phyloP scores from a whole-genome alignment of 2,888 invertebrate genomes.

The Eristalis intricaria region DNA sequence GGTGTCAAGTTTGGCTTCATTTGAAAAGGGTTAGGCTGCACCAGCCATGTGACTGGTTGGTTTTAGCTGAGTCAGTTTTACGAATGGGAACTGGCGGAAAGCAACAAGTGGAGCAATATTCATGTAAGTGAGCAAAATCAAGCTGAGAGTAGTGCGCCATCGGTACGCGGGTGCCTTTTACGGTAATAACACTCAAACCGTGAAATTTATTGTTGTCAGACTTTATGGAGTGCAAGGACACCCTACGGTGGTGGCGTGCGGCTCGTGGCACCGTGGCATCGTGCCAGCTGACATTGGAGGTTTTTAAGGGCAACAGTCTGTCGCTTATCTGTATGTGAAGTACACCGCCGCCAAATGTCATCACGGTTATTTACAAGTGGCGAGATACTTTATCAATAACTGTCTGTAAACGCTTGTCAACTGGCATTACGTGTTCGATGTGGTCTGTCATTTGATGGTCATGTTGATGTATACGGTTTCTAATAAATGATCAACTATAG shows the following conservation, averaged over 20 bases:
- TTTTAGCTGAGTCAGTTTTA: conserved; percentile 17
- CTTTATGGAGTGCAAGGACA: conserved; percentile 37
- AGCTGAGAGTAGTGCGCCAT: background rate
- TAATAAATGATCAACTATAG: conserved; percentile 10
- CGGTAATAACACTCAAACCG: conserved; percentile 22
- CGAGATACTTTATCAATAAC: conserved; percentile 7
- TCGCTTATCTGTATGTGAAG: conserved; percentile 14
- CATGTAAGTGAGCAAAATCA: conserved; percentile 18
- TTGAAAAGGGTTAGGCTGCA: conserved; percentile 35
- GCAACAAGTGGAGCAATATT: conserved; percentile 43
- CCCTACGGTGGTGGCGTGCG: background rate
- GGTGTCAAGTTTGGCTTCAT: conserved; percentile 45
- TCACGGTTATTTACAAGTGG: conserved; percentile 25
- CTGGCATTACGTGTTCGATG: background rate
- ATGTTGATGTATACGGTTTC: background rate
- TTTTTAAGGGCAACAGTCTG: background rate
- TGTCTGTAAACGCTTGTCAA: background rate
- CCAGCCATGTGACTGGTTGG: background rate
- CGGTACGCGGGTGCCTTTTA: conserved; percentile 8
- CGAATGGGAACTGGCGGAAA: background rate
- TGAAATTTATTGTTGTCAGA: conserved; percentile 46
- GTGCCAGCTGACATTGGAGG: conserved; percentile 22
- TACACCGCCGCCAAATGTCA: conserved; percentile 12
- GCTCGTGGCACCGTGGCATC: background rate
- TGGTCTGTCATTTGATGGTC: conserved; percentile 7